Conservation (phyloP, 2,113 vertebrate species). For the Mormyrus iriodes region DNA sequence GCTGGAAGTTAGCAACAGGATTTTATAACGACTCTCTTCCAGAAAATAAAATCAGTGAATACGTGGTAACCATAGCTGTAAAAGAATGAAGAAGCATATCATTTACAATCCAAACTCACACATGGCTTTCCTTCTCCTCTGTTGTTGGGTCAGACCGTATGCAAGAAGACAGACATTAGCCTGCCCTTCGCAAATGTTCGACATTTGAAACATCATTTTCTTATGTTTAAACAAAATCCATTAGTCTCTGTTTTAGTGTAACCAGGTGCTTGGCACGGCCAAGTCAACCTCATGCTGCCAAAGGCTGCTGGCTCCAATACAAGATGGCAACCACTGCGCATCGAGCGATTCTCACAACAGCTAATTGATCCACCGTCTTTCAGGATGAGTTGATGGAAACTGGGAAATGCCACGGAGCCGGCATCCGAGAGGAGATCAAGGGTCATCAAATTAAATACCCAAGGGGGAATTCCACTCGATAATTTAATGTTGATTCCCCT, state of each 20-base stretch:
- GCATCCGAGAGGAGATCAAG: not conserved
- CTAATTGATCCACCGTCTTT: not conserved
- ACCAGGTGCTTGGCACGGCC: slow-evolving; percentile 68
- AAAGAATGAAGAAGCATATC: not conserved
- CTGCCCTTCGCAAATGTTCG: not conserved
- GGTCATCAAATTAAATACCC: not conserved
- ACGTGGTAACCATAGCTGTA: not conserved
- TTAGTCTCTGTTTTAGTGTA: slow-evolving; percentile 66
- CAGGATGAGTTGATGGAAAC: not conserved
- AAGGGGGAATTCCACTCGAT: not conserved
- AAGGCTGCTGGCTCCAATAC: slow-evolving; percentile 53
- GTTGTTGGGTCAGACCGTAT: not conserved
- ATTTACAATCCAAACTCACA: not conserved
- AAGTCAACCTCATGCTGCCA: slow-evolving; percentile 53
- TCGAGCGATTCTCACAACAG: not conserved
- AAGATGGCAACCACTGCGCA: slow-evolving; percentile 47
- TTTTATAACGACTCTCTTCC: not conserved
- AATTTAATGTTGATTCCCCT: not conserved
- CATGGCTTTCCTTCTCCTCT: not conserved
- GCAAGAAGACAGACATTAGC: not conserved
- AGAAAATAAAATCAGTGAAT: not conserved
- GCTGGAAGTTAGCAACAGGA: not conserved
- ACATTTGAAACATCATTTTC: not conserved
- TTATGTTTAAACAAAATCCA: slow-evolving; percentile 47
- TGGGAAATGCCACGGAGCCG: not conserved